Evolutionary conservation across 2,888 invertebrate species (phyloP).

Genomic region (Noctua fimbriata): DNA sequence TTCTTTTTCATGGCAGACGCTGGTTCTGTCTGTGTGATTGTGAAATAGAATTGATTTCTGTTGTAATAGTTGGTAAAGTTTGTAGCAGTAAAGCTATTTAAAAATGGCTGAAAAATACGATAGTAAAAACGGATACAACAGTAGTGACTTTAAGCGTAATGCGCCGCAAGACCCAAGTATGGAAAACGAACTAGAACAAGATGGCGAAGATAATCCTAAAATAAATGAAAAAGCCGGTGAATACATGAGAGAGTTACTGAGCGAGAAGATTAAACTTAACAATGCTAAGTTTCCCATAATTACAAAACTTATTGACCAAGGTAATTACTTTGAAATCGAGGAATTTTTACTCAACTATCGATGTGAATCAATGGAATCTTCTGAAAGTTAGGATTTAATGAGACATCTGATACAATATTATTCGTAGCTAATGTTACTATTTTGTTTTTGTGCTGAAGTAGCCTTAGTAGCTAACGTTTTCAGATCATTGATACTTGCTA

Average conservation of each 20-base stretch:
- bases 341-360: not conserved
- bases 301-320: conserved; percentile 93
- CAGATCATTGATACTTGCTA: not conserved
- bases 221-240: conserved; percentile 94
- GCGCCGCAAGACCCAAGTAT: conserved; percentile 74
- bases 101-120: conserved; percentile 84
- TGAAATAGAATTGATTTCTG: conserved; percentile 20
- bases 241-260: conserved; percentile 93
- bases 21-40: conserved; percentile 11
- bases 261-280: conserved; percentile 92
- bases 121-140: conserved; percentile 85
- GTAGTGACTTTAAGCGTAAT: conserved; percentile 88
- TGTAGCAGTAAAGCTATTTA: conserved; percentile 17
- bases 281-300: conserved; percentile 93
- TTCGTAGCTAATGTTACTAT: not conserved
- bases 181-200: conserved; percentile 82
- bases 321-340: conserved; percentile 81
- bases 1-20: conserved; percentile 23
- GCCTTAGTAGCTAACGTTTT: not conserved
- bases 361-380: not conserved
- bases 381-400: not conserved
- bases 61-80: conserved; percentile 22
- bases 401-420: not conserved
- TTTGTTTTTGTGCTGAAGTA: not conserved
- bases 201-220: conserved; percentile 90